Evolutionary conservation across 2,888 invertebrate genomes (phyloP), one percentile per base, ranked within the genome.

Genomic region (Syrista parreyssii): DNA sequence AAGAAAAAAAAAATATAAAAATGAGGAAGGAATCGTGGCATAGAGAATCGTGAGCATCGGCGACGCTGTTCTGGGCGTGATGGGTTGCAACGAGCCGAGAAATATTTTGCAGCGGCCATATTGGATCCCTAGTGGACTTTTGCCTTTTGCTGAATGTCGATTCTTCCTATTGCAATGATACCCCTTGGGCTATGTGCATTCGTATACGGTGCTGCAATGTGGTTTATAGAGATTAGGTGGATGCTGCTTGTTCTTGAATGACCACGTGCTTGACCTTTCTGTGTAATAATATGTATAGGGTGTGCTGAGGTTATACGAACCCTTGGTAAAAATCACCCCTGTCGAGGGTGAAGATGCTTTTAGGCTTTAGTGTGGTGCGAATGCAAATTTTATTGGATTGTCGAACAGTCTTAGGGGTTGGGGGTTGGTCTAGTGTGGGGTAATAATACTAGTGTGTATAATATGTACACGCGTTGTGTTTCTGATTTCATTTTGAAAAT

Each of bases 81-180:
- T 15, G 84, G 82, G 79, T 81, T 82, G 71, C 86, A 84, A 82
- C 82, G 85, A 87, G 86, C 87, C 85, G 88, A 90, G 89, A 90
- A 89, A 90, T 91, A 90, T 90, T 91, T 90, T 89, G n/a, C 86
- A 84, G 82, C 79, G 79, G 80, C 30, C 31, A 30, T 69, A 69
- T 69, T 31, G 84, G 83, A 85, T 83, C 86, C 86, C 82, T 82
- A 77, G 77, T 76, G 76, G n/a, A 30, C 36, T 12, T 68, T 79
- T 77, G 80, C 79, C 76, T 75, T 79, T 75, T 80, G 76, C 78
- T 80, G 82, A 77, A 76, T 68, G 75, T 76, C 78, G 80, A 78
- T 82, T 82, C 81, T 83, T 85, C n/a, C n/a, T n/a, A n/a, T 86
- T 86, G 82, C 85, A 86, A 86, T 86, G 86, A 87, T 85, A 81